phyloP scores from a whole-genome alignment of 2,797 vertebrate species.

The Rhincodon typus region DNA sequence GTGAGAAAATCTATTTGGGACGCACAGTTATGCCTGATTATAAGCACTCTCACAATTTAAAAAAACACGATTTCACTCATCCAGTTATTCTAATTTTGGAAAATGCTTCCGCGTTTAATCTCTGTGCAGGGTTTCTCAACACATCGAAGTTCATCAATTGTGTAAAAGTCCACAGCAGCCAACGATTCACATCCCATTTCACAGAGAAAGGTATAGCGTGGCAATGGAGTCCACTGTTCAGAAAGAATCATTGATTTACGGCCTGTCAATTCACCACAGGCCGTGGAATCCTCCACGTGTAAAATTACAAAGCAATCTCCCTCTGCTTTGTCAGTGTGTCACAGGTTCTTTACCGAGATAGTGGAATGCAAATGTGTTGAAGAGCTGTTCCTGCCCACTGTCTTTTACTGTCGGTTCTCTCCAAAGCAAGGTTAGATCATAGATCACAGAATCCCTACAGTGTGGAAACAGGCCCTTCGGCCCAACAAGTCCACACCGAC shows the following conservation, averaged over 20 bases:
- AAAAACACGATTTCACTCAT: neutral
- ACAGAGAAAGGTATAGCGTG: conserved; percentile 14
- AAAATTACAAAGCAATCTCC: neutral
- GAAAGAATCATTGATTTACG: conserved; percentile 15
- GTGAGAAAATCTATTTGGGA: neutral
- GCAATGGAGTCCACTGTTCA: neutral
- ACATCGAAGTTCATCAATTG: conserved; percentile 21
- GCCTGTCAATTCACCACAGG: conserved; percentile 6
- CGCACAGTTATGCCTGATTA: neutral
- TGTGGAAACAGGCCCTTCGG: too few relatives aligned
- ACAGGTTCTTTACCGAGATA: neutral
- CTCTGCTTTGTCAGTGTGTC: neutral
- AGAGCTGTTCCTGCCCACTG: neutral
- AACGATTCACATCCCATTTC: conserved; percentile 12
- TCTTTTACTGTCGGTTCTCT: neutral
- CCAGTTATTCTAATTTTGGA: neutral
- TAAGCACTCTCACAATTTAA: neutral
- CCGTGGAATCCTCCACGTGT: conserved; percentile 29
- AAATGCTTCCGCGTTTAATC: too few relatives aligned
- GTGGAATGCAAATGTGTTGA: neutral
- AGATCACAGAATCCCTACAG: too few relatives aligned
- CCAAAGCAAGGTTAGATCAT: neutral
- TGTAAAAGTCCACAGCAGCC: neutral
- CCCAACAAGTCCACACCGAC: too few relatives aligned
- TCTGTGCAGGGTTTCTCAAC: neutral